phyloP scores from a whole-genome alignment of 2,888 invertebrate species.

The Machimus rusticus region DNA sequence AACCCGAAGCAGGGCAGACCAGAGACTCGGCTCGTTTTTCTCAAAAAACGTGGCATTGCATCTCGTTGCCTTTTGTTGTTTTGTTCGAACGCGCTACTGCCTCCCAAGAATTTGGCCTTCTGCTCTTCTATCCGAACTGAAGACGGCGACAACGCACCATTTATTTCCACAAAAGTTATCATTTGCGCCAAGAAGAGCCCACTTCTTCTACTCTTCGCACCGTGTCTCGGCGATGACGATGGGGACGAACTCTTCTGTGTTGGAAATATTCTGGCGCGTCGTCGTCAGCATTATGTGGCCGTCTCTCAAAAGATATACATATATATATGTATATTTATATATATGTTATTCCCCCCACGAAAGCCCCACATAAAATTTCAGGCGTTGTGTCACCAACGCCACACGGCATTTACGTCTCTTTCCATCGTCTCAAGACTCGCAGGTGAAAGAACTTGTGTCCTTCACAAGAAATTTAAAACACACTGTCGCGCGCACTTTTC shows the following conservation, averaged over 20 bases:
- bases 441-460: constrained; percentile 49
- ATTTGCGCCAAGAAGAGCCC: not conserved
- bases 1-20: not conserved
- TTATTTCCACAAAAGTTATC: not conserved
- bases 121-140: not conserved
- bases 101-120: not conserved
- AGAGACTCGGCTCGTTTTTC: not conserved
- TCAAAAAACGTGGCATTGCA: not conserved
- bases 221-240: not conserved
- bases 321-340: not conserved
- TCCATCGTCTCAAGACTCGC: constrained; percentile 6
- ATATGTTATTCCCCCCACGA: not conserved
- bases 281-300: not conserved
- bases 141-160: not conserved
- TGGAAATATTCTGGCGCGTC: not conserved
- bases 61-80: not conserved
- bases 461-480: constrained; percentile 42
- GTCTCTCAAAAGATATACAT: not conserved
- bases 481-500: constrained; percentile 19
- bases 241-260: not conserved
- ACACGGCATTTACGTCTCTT: constrained; percentile 5
- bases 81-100: not conserved
- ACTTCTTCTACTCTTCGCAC: not conserved
- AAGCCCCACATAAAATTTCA: constrained; percentile 14
- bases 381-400: constrained; percentile 27